phyloP scores from a whole-genome alignment of 2,888 invertebrate genomes.

The Eilema depressum region DNA sequence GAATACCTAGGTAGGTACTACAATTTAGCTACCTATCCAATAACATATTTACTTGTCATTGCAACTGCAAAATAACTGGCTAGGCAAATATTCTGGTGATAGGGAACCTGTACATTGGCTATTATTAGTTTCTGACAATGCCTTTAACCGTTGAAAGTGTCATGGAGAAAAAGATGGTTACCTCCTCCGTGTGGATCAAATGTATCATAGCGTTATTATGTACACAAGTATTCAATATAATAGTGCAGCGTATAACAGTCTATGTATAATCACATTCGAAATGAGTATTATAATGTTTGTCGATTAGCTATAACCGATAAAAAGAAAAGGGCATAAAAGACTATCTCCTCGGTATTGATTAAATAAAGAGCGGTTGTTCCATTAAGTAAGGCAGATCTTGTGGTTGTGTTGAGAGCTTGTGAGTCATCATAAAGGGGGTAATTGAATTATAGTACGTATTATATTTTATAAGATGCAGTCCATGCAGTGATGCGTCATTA shows the following conservation, averaged over 20 bases:
- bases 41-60: too few species aligned
- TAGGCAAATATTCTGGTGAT: background rate
- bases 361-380: constrained; percentile 12
- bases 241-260: too few species aligned
- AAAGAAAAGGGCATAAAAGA: background rate
- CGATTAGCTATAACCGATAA: background rate
- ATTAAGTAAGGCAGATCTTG: constrained; percentile 25
- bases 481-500: constrained; percentile 65
- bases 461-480: constrained; percentile 51
- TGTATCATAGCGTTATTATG: background rate
- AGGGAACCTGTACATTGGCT: too few species aligned
- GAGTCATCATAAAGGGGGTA: constrained; percentile 49
- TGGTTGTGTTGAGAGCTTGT: background rate
- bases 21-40: too few species aligned
- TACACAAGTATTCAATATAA: background rate
- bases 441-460: constrained; percentile 66
- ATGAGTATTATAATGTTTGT: background rate
- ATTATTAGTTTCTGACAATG: too few species aligned
- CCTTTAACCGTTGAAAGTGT: too few species aligned
- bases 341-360: constrained; percentile 40
- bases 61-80: background rate
- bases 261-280: background rate
- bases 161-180: background rate
- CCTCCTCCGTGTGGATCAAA: background rate
- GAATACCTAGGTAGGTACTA: too few species aligned